Percentiles rank a stretch among this genome's conserved stretches.
Conservation (phyloP, 2,888 invertebrate species). For the Leptothorax acervorum region DNA sequence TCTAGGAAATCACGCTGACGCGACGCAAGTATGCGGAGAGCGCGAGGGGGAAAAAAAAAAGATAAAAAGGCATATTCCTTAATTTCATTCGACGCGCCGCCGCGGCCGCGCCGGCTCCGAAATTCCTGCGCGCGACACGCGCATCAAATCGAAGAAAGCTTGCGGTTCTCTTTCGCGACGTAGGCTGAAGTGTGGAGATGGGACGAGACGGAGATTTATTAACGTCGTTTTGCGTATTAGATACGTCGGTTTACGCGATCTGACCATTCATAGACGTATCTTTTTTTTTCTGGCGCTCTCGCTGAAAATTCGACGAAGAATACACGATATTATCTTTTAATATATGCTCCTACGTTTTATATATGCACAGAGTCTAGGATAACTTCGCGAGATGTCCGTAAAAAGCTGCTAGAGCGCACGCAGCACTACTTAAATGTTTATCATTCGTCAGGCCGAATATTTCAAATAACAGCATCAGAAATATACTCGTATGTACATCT, state of each 20-base stretch:
- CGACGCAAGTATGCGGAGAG: slow-evolving; percentile 35
- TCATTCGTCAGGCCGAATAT: not conserved
- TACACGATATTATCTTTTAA: not conserved
- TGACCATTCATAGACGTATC: not conserved
- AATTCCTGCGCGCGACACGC: slow-evolving; percentile 31
- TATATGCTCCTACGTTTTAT: not conserved
- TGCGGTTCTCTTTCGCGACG: not conserved
- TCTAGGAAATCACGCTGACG: slow-evolving; percentile 54
- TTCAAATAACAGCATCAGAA: not conserved
- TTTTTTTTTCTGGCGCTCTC: not conserved
- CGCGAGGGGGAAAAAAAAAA: not conserved
- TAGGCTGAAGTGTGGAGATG: not conserved
- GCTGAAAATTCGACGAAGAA: not conserved
- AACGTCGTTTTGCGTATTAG: not conserved
- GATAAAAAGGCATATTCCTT: slow-evolving; percentile 19
- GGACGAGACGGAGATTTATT: slow-evolving; percentile 21
- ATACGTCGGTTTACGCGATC: not conserved
- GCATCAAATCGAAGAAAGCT: slow-evolving; percentile 6
- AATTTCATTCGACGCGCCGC: slow-evolving; percentile 40
- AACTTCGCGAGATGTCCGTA: not conserved
- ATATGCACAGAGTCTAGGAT: not conserved
- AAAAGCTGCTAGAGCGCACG: too few species aligned
- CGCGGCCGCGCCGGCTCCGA: slow-evolving; percentile 27
- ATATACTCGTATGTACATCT: not conserved
- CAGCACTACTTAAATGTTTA: not conserved